Percentiles rank a stretch among this genome's conserved stretches.
These are phyloP conservation scores for Philaethria dido DNA, from an alignment of 2,888 invertebrate species.

Conservation along the genomic window DNA sequence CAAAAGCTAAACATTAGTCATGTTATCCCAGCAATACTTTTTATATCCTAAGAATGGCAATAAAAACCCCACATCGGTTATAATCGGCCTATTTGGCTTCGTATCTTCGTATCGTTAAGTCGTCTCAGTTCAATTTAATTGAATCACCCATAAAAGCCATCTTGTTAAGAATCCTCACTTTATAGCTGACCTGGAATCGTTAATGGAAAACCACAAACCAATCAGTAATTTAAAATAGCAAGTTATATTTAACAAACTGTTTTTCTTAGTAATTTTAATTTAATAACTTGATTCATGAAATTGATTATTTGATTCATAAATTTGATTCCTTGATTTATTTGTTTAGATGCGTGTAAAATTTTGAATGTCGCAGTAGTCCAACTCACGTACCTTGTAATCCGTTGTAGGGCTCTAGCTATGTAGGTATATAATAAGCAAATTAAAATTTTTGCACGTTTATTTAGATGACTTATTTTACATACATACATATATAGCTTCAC, in stretches of 20 bases:
- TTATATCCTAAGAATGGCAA: slow-evolving; percentile 10
- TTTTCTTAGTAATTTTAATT: too few species aligned
- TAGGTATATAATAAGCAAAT: too few species aligned
- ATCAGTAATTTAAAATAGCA: slow-evolving; percentile 16
- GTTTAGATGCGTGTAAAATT: too few species aligned
- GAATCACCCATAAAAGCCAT: slow-evolving; percentile 37
- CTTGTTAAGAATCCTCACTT: slow-evolving; percentile 31
- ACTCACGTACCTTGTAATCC: too few species aligned
- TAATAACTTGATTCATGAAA: too few species aligned
- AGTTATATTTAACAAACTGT: neutral
- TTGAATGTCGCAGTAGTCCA: too few species aligned
- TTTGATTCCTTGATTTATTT: too few species aligned
- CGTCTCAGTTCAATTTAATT: slow-evolving; percentile 29
- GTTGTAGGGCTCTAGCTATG: too few species aligned
- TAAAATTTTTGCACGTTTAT: too few species aligned
- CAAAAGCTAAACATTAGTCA: neutral
- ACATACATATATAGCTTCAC: too few species aligned
- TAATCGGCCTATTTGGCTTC: slow-evolving; percentile 17
- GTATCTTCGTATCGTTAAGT: slow-evolving; percentile 18
- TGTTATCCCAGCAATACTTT: neutral
- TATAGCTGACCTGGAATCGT: slow-evolving; percentile 27
- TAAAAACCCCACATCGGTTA: slow-evolving; percentile 18
- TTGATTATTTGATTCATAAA: too few species aligned
- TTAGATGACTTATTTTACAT: too few species aligned
- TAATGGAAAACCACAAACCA: slow-evolving; percentile 24